Conservation (phyloP, 2,888 invertebrate species). For the Brachyptera risi region DNA sequence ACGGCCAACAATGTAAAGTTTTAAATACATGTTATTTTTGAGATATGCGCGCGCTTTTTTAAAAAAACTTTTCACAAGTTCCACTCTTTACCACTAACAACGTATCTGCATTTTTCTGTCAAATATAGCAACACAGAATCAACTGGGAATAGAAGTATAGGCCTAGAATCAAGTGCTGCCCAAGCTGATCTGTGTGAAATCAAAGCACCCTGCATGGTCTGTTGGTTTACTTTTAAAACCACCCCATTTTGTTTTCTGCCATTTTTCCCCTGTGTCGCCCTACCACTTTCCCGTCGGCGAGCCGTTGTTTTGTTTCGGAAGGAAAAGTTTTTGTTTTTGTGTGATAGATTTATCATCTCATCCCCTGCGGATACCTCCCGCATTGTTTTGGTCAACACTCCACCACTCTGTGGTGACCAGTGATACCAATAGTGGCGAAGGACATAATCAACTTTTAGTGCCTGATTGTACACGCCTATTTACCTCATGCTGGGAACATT, state of each 20-base stretch:
- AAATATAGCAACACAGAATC: no score
- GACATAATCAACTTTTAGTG: slow-evolving; percentile 3
- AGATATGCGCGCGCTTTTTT: no score
- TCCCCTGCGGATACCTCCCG: slow-evolving; percentile 19
- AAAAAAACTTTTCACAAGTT: no score
- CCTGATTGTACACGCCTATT: slow-evolving; percentile 9
- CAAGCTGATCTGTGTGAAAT: no score
- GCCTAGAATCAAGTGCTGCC: no score
- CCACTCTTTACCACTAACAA: no score
- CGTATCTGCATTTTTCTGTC: no score
- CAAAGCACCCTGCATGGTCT: no score
- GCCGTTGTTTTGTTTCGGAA: neutral
- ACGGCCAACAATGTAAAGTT: no score
- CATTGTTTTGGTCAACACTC: slow-evolving; percentile 3
- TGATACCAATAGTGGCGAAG: neutral
- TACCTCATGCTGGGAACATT: neutral
- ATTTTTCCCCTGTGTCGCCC: neutral
- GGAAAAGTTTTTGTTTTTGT: slow-evolving; percentile 1
- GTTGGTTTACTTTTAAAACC: no score
- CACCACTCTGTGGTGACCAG: slow-evolving; percentile 9
- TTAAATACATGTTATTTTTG: no score
- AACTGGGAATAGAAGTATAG: no score
- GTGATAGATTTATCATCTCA: neutral
- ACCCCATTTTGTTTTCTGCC: neutral
- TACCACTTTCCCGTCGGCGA: neutral